Conservation (phyloP, 2,888 invertebrate genomes). For the Patella ulyssiponensis region DNA sequence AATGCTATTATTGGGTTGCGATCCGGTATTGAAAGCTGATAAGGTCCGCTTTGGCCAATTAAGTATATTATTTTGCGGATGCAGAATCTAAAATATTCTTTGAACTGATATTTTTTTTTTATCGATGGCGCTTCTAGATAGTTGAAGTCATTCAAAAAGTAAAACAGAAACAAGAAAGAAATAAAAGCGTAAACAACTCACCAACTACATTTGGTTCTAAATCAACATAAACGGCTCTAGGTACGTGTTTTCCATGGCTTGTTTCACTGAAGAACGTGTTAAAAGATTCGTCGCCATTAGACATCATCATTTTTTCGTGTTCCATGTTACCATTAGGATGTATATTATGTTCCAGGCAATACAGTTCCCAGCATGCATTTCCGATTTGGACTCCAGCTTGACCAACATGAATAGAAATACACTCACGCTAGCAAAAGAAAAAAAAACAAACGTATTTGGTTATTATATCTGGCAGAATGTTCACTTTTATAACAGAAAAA, state of each 20-base stretch:
- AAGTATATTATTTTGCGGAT: too few species aligned
- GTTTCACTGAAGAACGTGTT: slow-evolving; percentile 87
- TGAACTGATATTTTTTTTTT: too few species aligned
- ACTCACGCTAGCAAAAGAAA: slow-evolving; percentile 70
- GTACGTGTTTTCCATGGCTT: slow-evolving; percentile 89
- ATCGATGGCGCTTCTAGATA: too few species aligned
- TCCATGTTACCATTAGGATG: slow-evolving; percentile 72
- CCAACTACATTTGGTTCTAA: slow-evolving; percentile 96
- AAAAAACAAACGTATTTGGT: too few species aligned
- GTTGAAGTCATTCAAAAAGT: too few species aligned
- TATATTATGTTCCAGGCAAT: slow-evolving; percentile 76
- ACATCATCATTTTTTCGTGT: slow-evolving; percentile 46
- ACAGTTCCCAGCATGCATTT: slow-evolving; percentile 76
- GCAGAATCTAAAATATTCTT: too few species aligned
- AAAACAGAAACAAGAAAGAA: too few species aligned
- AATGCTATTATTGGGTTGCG: too few species aligned
- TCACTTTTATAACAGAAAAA: too few species aligned
- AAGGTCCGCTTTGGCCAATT: too few species aligned
- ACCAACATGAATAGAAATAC: slow-evolving; percentile 74
- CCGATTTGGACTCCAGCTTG: slow-evolving; percentile 73
- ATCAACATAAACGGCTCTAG: slow-evolving; percentile 82
- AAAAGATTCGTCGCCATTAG: slow-evolving; percentile 83
- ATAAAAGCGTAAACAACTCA: slow-evolving; percentile 67
- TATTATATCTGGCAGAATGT: too few species aligned
- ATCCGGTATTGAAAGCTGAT: too few species aligned